Evolutionary conservation across 2,888 invertebrate species (phyloP), one percentile per base, ranked within the genome.

Genomic region (Exephanes ischioxanthus): DNA sequence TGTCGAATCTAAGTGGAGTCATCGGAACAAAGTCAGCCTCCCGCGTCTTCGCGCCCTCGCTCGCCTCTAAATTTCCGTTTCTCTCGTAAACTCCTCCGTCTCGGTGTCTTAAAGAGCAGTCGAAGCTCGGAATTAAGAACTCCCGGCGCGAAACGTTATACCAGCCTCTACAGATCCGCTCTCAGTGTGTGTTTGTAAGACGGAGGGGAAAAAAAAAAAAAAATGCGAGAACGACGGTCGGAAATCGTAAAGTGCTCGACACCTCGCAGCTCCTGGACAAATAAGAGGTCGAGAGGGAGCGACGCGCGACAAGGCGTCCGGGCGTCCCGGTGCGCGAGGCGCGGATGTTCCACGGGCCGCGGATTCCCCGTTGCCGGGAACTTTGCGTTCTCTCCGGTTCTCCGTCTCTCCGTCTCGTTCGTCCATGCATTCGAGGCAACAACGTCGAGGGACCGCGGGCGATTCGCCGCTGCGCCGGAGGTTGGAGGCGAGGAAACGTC

Each of bases 241-340:
- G 93, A 93, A 93, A 93, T 92, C 93, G 93, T 93, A 92, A 94
- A 93, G 87, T 89, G 90, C 92, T 94, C 93, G 93, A 91, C 93
- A 92, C 93, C 92, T 92, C 92, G 88, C 55, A 84, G 90, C 90
- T 93, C 92, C 92, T 94, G 93, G 92, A 93, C 92, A 93, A 93
- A 93, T 92, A 93, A 93, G 93, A 93, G 91, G 87, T 87, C 88
- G 88, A 80, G 87, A 82, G 83, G 76, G 80, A 85, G 73, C 61
- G 84, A 16, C 61, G 84, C 63, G 73, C 63, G 61, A 71, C 63
- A 76, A 77, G 72, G 72, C 71, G 71, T 63, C 75, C 76, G 63
- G 77, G 68, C 51, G 70, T 26, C 61, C 73, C 72, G 81, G 81
- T 73, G 73, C 79, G 79, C 61, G 72, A 77, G 48, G 79, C 77